phyloP scores from a whole-genome alignment of 2,113 vertebrate species.

The Pollachius pollachius region DNA sequence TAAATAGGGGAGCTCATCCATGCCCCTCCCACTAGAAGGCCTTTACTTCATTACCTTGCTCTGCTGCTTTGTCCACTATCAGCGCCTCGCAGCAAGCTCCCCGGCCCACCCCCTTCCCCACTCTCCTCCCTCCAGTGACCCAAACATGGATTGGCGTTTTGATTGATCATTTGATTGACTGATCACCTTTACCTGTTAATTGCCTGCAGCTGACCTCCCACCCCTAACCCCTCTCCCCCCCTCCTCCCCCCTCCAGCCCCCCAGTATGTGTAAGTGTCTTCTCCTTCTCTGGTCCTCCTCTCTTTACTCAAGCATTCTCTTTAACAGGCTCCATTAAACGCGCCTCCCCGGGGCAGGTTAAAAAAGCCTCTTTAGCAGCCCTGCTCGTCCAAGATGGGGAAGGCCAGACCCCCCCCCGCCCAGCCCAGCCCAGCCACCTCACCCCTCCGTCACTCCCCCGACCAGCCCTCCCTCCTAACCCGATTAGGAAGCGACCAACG shows the following conservation, averaged over 20 bases:
- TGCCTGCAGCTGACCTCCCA: slow-evolving; percentile 38
- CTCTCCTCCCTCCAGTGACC: slow-evolving; percentile 8
- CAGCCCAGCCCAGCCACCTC: slow-evolving; percentile 54
- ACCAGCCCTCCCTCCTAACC: slow-evolving; percentile 60
- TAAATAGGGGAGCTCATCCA: too few species aligned
- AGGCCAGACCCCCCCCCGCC: slow-evolving; percentile 67
- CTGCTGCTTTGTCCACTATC: not conserved
- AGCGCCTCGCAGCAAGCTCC: not conserved
- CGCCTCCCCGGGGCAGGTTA: slow-evolving; percentile 66
- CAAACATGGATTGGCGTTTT: slow-evolving; percentile 16
- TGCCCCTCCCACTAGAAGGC: too few species aligned
- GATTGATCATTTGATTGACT: slow-evolving; percentile 30
- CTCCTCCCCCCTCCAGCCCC: slow-evolving; percentile 17
- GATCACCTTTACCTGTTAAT: slow-evolving; percentile 55
- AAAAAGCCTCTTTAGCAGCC: slow-evolving; percentile 73
- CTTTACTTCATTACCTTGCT: too few species aligned
- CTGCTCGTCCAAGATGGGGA: slow-evolving; percentile 74
- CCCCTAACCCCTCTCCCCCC: not conserved
- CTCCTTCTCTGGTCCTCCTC: slow-evolving; percentile 31
- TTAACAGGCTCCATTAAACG: slow-evolving; percentile 75
- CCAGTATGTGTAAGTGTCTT: not conserved
- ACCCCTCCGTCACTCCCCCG: slow-evolving; percentile 24
- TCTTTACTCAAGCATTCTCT: slow-evolving; percentile 53
- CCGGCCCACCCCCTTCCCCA: too few species aligned
- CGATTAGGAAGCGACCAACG: slow-evolving; percentile 74